Evolutionary conservation across 1,140 invertebrate species (phyloP).

Genomic region (Trichonephila clavipes): DNA sequence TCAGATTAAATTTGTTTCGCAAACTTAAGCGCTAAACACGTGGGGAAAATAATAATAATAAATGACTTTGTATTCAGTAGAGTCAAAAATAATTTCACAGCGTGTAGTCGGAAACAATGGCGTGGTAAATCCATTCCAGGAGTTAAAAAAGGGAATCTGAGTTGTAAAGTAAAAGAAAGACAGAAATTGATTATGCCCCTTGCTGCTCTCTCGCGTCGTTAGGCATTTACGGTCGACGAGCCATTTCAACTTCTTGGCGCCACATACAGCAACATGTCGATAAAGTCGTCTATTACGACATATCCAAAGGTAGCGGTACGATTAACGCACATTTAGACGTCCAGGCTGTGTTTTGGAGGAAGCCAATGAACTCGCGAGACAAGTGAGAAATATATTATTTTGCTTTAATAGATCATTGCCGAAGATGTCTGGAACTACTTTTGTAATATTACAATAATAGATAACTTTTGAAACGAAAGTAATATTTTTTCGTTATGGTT

Average conservation of each 20-base stretch:
- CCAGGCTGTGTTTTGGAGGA: neutral
- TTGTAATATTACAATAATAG: too few species aligned
- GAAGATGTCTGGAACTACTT: too few species aligned
- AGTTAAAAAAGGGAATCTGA: neutral
- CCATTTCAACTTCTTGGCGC: slow-evolving; percentile 60
- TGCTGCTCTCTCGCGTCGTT: slow-evolving; percentile 64
- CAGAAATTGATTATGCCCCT: slow-evolving; percentile 68
- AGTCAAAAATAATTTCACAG: slow-evolving; percentile 53
- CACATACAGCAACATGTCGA: slow-evolving; percentile 63
- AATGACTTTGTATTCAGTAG: slow-evolving; percentile 5
- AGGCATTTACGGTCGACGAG: slow-evolving; percentile 59
- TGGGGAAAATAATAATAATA: slow-evolving; percentile 36
- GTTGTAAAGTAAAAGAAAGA: slow-evolving; percentile 36
- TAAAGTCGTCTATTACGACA: slow-evolving; percentile 43
- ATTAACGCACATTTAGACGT: slow-evolving; percentile 19
- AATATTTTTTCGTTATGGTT: too few species aligned
- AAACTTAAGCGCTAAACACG: neutral
- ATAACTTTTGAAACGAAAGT: too few species aligned
- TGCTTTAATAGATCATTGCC: too few species aligned
- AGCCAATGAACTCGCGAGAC: neutral
- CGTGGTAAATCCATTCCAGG: slow-evolving; percentile 4
- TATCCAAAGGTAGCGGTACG: neutral
- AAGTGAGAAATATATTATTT: neutral
- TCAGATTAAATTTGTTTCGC: slow-evolving; percentile 4
- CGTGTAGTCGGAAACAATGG: slow-evolving; percentile 29